phyloP scores from a whole-genome alignment of 1,140 invertebrate species.

The Drosophila malerkotliana region DNA sequence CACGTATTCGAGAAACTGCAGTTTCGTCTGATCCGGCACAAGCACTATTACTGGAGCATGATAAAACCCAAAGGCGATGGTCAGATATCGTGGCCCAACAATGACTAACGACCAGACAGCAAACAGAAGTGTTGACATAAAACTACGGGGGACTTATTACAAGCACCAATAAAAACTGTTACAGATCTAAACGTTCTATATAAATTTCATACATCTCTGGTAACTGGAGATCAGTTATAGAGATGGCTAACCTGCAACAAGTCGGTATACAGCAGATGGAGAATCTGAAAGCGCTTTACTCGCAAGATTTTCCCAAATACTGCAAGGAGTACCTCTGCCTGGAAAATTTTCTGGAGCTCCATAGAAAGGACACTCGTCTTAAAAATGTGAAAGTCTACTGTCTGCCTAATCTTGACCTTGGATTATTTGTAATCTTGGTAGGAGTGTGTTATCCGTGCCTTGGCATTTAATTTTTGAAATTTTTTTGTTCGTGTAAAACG shows the following conservation, averaged over 20 bases:
- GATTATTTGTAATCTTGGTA: slow-evolving; percentile 73
- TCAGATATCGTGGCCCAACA: slow-evolving; percentile 35
- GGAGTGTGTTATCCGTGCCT: neutral
- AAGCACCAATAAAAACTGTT: slow-evolving; percentile 6
- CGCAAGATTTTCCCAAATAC: slow-evolving; percentile 42
- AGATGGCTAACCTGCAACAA: slow-evolving; percentile 31
- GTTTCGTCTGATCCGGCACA: slow-evolving; percentile 33
- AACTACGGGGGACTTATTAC: neutral
- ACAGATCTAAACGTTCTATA: slow-evolving; percentile 9
- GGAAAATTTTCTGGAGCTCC: slow-evolving; percentile 35
- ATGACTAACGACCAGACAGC: slow-evolving; percentile 13
- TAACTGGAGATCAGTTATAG: slow-evolving; percentile 14
- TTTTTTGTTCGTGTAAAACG: neutral
- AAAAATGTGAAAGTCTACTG: slow-evolving; percentile 39
- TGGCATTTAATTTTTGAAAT: neutral
- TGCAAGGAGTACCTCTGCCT: slow-evolving; percentile 51
- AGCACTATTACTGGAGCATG: slow-evolving; percentile 67
- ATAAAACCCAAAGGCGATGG: slow-evolving; percentile 14
- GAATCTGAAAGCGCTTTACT: slow-evolving; percentile 21
- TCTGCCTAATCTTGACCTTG: slow-evolving; percentile 43
- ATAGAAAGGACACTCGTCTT: slow-evolving; percentile 9
- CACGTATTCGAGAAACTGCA: slow-evolving; percentile 54
- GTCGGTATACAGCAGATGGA: slow-evolving; percentile 27
- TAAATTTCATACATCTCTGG: slow-evolving; percentile 9
- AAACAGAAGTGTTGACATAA: slow-evolving; percentile 9